Base-by-base conservation (phyloP, 2,797 vertebrate species). In the Odontamblyopus rebecca region DNA sequence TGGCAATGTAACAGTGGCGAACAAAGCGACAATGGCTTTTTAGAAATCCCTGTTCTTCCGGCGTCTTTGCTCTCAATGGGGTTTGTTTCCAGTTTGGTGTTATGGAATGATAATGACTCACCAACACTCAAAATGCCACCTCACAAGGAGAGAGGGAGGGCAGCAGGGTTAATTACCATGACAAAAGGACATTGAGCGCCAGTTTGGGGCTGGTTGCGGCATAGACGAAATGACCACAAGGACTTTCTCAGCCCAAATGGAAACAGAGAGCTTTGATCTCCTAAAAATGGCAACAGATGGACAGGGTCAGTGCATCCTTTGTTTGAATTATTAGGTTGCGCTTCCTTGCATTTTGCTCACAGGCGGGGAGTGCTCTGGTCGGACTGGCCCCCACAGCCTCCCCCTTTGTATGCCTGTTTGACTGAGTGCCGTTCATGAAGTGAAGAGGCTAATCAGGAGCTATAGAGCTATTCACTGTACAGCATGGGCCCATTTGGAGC, bases 61-160 rank as follows among this genome's bases (percentile, higher is more conserved):
- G 81, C 70, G 61, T 81, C 86, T 66, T 73, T 69, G 71, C 5
- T 68, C 84, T 92, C 86, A 93, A 91, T 85, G 85, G 74, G 80
- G 86, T 89, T 87, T 90, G 79, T 86, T 80, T 74, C 81, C 44
- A 81, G 82, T 75, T 82, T 88, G 78, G 82, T 88, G 87, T 88
- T 92, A 87, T 80, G 89, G 88, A 89, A 91, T 92, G 86, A 93
- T 94, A 95, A 96, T 93, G 92, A 95, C 93, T 93, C 86, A 77
- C 88, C 83, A 74, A 91, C 88, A 83, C 89, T 86, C 87, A 86
- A 89, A 94, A 94, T 91, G 91, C 85, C 91, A 93, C 91, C 88
- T 90, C 90, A 82, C 82, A 82, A 82, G 4, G 86, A 65, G 85
- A 90, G 88, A 88, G 75, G 92, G 93, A 89, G 91, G 89, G 91